These are phyloP conservation scores for Diprion similis DNA, from an alignment of 1,140 invertebrate genomes.

Conservation along the genomic window DNA sequence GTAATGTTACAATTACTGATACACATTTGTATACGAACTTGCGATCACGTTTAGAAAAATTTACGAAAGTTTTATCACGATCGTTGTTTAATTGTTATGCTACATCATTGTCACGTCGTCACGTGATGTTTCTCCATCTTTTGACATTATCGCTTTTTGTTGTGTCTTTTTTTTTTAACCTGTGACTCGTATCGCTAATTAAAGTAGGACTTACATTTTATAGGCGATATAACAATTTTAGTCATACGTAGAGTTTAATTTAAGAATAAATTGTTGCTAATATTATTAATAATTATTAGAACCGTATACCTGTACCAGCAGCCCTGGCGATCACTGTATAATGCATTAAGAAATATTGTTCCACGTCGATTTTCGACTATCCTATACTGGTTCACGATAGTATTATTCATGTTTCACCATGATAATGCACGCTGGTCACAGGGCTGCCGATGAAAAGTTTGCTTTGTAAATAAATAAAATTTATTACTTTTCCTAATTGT, in stretches of 20 bases:
- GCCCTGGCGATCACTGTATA: conserved; percentile 11
- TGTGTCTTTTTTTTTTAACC: too few relatives aligned
- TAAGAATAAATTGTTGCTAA: conserved; percentile 17
- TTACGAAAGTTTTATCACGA: too few relatives aligned
- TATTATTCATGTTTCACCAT: not conserved
- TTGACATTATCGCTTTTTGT: too few relatives aligned
- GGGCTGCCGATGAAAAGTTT: conserved; percentile 10
- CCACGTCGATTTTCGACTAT: not conserved
- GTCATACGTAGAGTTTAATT: not conserved
- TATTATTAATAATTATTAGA: conserved; percentile 12
- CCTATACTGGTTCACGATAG: not conserved
- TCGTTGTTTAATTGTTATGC: too few relatives aligned
- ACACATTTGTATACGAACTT: too few relatives aligned
- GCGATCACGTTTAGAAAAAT: too few relatives aligned
- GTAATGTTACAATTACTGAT: too few relatives aligned
- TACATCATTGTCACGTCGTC: too few relatives aligned
- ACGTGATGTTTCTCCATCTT: too few relatives aligned
- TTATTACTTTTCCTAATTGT: not conserved
- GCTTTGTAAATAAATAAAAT: conserved; percentile 15
- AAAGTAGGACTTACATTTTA: not conserved
- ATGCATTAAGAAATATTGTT: not conserved
- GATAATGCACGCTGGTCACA: conserved; percentile 11
- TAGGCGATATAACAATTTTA: not conserved
- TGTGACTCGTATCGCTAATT: too few relatives aligned
- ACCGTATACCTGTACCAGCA: too few relatives aligned